These are phyloP conservation scores for Lethenteron camtschaticum DNA, from an alignment of 2,113 vertebrate genomes.

Conservation along the genomic window DNA sequence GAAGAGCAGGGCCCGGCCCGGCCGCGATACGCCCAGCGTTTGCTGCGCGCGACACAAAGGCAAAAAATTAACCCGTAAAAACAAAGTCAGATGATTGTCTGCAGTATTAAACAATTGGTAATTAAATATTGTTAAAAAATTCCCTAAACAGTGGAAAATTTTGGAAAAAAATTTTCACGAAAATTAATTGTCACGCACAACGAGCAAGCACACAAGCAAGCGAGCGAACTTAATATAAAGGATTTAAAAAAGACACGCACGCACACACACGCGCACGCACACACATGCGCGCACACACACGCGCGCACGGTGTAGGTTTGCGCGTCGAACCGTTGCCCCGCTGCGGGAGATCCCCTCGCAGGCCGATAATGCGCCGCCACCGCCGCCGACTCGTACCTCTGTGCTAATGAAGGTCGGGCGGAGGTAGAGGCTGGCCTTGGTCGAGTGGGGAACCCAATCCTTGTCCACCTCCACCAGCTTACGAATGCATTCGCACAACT, in stretches of 20 bases:
- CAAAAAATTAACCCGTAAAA: background rate
- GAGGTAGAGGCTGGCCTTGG: conserved; percentile 47
- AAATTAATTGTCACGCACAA: background rate
- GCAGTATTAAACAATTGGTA: no score
- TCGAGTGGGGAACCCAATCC: conserved; percentile 47
- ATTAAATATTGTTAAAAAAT: no score
- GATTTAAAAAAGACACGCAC: background rate
- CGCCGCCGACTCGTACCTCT: conserved; percentile 24
- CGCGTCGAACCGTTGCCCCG: background rate
- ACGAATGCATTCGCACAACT: conserved; percentile 44
- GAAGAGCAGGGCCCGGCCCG: conserved; percentile 31
- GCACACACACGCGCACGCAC: background rate
- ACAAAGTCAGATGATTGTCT: no score
- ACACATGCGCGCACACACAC: background rate
- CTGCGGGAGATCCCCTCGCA: no score
- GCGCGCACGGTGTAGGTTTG: background rate
- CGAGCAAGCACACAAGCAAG: no score
- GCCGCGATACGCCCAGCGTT: conserved; percentile 28
- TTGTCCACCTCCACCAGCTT: conserved; percentile 46
- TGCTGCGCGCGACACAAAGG: background rate
- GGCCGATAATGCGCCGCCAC: no score
- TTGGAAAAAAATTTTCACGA: no score
- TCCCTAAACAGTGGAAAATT: no score
- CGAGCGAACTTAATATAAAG: no score
- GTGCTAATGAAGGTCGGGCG: conserved; percentile 50